These are phyloP conservation scores for Pseudolaguvia tuberculata DNA, from an alignment of 2,113 vertebrate species.

Conservation along the genomic window DNA sequence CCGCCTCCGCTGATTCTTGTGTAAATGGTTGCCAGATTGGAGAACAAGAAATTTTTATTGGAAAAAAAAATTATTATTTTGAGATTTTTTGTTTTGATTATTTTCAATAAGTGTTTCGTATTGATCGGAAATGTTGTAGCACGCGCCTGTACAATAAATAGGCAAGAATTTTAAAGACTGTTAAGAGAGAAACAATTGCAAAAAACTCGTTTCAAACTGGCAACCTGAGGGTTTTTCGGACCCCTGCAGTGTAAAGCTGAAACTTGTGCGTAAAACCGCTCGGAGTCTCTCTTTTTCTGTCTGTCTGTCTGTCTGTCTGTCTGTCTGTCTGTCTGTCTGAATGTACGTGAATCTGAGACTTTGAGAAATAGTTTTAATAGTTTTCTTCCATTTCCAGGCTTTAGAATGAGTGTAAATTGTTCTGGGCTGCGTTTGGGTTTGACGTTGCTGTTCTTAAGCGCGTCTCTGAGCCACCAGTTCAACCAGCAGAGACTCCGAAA, in stretches of 20 bases:
- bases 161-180: background rate
- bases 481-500: slow-evolving; percentile 63
- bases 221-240: slow-evolving; percentile 33
- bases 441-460: slow-evolving; percentile 58
- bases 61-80: background rate
- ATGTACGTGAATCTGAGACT: background rate
- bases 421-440: slow-evolving; percentile 50
- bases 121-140: background rate
- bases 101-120: no score
- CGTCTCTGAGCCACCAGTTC: slow-evolving; percentile 58
- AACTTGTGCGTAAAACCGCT: slow-evolving; percentile 48
- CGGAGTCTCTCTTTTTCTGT: background rate
- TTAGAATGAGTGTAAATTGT: slow-evolving; percentile 42
- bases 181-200: background rate
- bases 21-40: slow-evolving; percentile 9
- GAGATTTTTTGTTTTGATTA: no score
- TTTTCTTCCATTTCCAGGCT: slow-evolving; percentile 24
- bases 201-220: background rate
- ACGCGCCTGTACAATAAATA: no score
- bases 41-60: no score
- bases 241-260: slow-evolving; percentile 39
- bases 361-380: background rate
- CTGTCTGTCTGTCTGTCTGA: background rate
- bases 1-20: slow-evolving; percentile 29
- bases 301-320: background rate